Evolutionary conservation across 2,797 vertebrate species (phyloP), one percentile per base, ranked within the genome.

Genomic region (Macrochelys suwanniensis): DNA sequence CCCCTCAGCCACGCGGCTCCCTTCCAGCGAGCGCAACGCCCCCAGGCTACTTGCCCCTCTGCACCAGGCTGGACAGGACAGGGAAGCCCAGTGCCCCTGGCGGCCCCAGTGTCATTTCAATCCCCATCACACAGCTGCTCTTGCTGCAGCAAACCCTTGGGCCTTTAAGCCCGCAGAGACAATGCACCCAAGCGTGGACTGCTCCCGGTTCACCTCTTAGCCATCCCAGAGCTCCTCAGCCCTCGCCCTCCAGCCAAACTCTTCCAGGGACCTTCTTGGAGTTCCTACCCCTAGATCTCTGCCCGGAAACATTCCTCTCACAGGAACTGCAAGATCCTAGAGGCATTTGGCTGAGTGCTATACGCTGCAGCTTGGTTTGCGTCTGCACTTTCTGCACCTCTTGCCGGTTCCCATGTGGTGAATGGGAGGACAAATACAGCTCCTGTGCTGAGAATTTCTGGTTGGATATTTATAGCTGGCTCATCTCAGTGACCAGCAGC

Each of bases 181-280:
- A 56, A 80, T 47, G 50, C 82, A n/a, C 88, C 79, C 84, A 65
- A 54, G 91, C 76, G 80, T 85, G 80, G 82, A 89, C 87, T 87
- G 90, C 83, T 21, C 56, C 54, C n/a, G 79, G 76, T 80, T 74
- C 81, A 12, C 74, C 47, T 45, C 74, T 28, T 3, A 21, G 45
- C 74, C 42, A 76, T 13, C 45, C 45, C 6, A 15, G 42, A 28
- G 74, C 74, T 47, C 25, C 26, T 16, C 74, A 5, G 74, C 47
- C 5, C 45, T 15, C 74, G 8, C 45, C 71, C 37, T 12, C 42
- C 37, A 6, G 68, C 11, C 68, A 23, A 23, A 37, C 65, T 71
- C 19, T 37, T 71, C 65, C 8, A 16, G 59, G 31, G 59, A 31
- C 59, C 59, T 56, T 11, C 23, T 10, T 25, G 54, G 54, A 56